Evolutionary conservation across 2,113 vertebrate genomes (phyloP).

Genomic region (Micronisus gabar): DNA sequence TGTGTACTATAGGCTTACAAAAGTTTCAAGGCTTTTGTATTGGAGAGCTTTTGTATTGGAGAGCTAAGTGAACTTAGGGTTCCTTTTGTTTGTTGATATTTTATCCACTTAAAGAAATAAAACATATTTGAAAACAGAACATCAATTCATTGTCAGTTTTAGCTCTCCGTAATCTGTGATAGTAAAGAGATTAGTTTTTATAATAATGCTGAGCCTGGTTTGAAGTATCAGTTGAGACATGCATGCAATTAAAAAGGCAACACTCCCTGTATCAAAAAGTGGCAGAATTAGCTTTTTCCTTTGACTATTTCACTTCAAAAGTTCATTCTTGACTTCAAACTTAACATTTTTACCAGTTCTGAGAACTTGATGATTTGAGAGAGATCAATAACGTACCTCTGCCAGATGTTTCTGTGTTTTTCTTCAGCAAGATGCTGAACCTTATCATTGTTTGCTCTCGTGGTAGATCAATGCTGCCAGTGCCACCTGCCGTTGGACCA

Average conservation of each 20-base stretch:
- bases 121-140: background rate
- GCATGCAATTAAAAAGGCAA: background rate
- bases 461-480: slow-evolving; percentile 92
- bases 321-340: background rate
- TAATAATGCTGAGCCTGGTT: background rate
- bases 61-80: background rate
- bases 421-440: background rate
- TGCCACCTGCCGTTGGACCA: slow-evolving; percentile 91
- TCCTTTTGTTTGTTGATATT: background rate
- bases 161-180: background rate
- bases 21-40: background rate
- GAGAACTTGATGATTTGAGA: background rate
- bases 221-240: background rate
- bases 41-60: background rate
- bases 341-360: background rate
- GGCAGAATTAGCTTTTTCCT: background rate
- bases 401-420: background rate
- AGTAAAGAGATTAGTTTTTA: background rate
- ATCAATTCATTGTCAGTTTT: background rate
- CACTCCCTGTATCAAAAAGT: background rate
- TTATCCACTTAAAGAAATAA: background rate
- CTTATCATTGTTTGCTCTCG: slow-evolving; percentile 11
- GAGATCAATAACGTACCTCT: background rate
- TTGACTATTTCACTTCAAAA: background rate
- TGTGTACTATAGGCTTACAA: background rate